Evolutionary conservation across 2,113 vertebrate genomes (phyloP).

Genomic region (Thunnus thynnus): DNA sequence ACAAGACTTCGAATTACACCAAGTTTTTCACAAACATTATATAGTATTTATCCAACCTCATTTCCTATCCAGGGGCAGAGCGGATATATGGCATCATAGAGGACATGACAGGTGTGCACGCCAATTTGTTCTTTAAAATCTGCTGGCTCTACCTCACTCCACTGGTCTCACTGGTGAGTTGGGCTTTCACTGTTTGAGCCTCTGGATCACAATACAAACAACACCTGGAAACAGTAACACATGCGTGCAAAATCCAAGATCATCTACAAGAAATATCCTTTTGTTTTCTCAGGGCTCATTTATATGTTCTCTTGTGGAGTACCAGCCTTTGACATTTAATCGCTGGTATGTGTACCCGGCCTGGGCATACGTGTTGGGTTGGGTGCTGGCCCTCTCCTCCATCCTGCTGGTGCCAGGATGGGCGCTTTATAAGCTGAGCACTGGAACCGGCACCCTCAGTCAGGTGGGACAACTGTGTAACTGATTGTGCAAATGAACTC

Average conservation of each 20-base stretch:
- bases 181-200: accelerated
- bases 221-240: too few species aligned
- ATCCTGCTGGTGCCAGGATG: conserved; percentile 73
- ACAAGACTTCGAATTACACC: neutral
- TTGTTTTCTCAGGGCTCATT: conserved; percentile 67
- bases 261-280: too few species aligned
- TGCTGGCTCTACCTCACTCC: conserved; percentile 85
- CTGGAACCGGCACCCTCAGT: conserved; percentile 60
- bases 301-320: conserved; percentile 77
- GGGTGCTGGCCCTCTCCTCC: conserved; percentile 77
- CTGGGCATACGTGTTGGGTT: conserved; percentile 78
- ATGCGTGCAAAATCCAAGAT: too few species aligned
- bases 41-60: neutral
- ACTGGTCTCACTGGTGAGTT: conserved; percentile 78
- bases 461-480: conserved; percentile 54
- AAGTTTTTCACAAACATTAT: neutral
- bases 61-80: conserved; percentile 71
- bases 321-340: conserved; percentile 81
- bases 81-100: conserved; percentile 72
- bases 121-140: conserved; percentile 77
- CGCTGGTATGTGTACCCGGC: conserved; percentile 79
- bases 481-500: neutral
- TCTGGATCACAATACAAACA: too few species aligned
- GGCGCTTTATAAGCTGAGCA: conserved; percentile 66
- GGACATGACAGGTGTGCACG: conserved; percentile 79